These are phyloP conservation scores for Callocephalon fimbriatum DNA, from an alignment of 2,113 vertebrate genomes.

Conservation along the genomic window DNA sequence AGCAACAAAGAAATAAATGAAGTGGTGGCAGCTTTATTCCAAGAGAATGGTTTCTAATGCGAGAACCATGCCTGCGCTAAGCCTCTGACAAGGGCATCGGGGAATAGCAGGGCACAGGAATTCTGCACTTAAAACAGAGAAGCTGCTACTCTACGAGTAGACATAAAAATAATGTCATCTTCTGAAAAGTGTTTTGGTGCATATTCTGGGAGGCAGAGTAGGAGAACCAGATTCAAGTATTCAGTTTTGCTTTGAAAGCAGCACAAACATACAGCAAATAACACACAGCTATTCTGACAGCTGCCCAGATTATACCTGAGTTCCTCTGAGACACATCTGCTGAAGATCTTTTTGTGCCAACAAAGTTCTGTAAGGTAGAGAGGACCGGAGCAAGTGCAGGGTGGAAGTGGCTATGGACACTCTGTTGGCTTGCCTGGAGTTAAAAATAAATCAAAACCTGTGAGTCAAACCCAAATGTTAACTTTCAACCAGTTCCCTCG, in stretches of 20 bases:
- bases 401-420: constrained; percentile 69
- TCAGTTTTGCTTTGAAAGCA: background rate
- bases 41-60: background rate
- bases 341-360: constrained; percentile 73
- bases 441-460: background rate
- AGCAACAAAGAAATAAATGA: constrained; percentile 35
- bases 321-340: constrained; percentile 68
- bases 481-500: background rate
- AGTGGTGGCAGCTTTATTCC: constrained; percentile 67
- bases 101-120: background rate
- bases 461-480: background rate
- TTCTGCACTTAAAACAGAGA: background rate
- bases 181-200: background rate
- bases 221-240: background rate
- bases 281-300: background rate
- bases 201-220: constrained; percentile 1
- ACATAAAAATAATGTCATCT: constrained; percentile 17
- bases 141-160: background rate
- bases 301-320: constrained; percentile 65
- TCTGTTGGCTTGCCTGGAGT: constrained; percentile 80
- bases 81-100: background rate
- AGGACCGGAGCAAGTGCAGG: constrained; percentile 72
- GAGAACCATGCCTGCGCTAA: constrained; percentile 5
- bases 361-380: constrained; percentile 73
- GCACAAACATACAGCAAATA: background rate